phyloP scores from a whole-genome alignment of 2,113 vertebrate species.

The Columba livia region DNA sequence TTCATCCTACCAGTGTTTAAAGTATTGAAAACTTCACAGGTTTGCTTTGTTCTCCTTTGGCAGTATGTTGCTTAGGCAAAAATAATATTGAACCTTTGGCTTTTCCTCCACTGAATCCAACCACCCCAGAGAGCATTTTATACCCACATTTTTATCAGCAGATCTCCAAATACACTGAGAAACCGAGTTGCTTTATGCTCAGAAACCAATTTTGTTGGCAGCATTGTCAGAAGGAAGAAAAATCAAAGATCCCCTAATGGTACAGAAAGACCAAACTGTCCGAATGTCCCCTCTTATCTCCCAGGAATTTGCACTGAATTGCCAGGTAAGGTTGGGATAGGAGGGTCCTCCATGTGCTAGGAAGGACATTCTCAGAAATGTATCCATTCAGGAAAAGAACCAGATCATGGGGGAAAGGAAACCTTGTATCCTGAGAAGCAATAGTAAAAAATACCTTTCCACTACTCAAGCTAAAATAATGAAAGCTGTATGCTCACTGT shows the following conservation, averaged over 20 bases:
- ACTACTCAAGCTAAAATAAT: neutral
- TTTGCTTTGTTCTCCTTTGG: neutral
- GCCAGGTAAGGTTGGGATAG: neutral
- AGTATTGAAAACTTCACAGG: neutral
- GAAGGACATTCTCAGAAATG: neutral
- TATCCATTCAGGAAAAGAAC: neutral
- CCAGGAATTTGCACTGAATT: neutral
- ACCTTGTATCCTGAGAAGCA: neutral
- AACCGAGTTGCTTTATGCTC: neutral
- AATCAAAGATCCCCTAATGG: neutral
- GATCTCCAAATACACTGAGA: neutral
- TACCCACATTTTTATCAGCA: neutral
- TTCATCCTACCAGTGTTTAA: neutral
- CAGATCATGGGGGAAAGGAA: neutral
- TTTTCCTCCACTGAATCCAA: neutral
- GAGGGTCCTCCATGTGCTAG: rapidly evolving
- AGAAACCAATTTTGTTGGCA: neutral
- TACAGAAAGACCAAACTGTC: neutral
- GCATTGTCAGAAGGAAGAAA: neutral
- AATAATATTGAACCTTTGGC: neutral
- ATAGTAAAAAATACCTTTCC: neutral
- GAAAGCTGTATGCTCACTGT: neutral
- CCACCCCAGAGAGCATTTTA: neutral
- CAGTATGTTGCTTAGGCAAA: neutral
- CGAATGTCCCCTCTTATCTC: neutral